phyloP scores from a whole-genome alignment of 2,888 invertebrate genomes.

The Thymelicus lineola region DNA sequence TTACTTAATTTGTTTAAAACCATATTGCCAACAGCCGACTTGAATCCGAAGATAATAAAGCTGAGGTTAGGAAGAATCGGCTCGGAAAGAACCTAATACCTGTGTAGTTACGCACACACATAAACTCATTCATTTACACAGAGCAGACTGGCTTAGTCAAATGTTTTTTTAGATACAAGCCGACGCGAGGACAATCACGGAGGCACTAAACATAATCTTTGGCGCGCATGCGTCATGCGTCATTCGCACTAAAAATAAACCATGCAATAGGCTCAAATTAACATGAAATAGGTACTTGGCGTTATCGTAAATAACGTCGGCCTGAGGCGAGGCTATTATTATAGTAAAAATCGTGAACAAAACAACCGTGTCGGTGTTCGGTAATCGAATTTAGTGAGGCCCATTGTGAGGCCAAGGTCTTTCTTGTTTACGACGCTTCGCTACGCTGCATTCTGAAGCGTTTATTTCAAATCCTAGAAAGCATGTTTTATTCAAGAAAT shows the following conservation, averaged over 20 bases:
- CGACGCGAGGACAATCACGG: slow-evolving; percentile 11
- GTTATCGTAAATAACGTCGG: slow-evolving; percentile 29
- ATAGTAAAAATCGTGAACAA: slow-evolving; percentile 73
- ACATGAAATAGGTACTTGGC: slow-evolving; percentile 33
- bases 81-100: too few relatives aligned
- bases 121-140: not conserved
- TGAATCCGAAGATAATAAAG: too few relatives aligned
- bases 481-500: slow-evolving; percentile 6
- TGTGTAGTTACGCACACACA: not conserved
- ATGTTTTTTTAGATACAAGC: not conserved
- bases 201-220: slow-evolving; percentile 15
- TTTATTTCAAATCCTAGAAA: slow-evolving; percentile 3
- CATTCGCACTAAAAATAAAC: slow-evolving; percentile 28
- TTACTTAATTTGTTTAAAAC: too few relatives aligned
- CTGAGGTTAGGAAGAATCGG: too few relatives aligned
- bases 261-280: slow-evolving; percentile 35
- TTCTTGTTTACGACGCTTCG: slow-evolving; percentile 74
- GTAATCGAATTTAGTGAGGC: slow-evolving; percentile 79
- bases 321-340: slow-evolving; percentile 49
- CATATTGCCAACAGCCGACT: too few relatives aligned
- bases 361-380: slow-evolving; percentile 67
- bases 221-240: slow-evolving; percentile 27
- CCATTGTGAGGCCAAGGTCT: slow-evolving; percentile 83
- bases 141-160: not conserved
- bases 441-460: slow-evolving; percentile 57